A percentile compares a stretch with the other conserved stretches of the same genome.
Evolutionary conservation across 1,140 invertebrate species (phyloP).

Genomic region (Schmidtea mediterranea): DNA sequence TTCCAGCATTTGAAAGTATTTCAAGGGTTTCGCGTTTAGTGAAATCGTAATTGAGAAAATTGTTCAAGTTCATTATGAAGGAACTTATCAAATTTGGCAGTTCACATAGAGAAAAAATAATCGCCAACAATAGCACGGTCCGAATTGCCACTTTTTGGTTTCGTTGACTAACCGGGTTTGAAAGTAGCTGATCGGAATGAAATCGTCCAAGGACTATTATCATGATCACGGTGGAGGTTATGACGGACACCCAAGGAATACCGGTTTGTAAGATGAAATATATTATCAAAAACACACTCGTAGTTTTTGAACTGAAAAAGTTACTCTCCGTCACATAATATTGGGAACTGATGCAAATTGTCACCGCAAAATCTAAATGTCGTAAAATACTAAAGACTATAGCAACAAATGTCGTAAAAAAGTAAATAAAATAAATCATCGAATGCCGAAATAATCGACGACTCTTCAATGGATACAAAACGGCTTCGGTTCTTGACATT

Average conservation of each 20-base stretch:
- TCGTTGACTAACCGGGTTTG: not conserved
- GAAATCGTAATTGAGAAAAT: too few species aligned
- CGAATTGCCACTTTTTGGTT: not conserved
- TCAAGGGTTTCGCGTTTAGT: too few species aligned
- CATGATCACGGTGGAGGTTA: not conserved
- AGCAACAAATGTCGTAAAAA: too few species aligned
- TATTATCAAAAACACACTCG: not conserved
- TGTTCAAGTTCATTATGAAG: too few species aligned
- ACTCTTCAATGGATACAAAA: not conserved
- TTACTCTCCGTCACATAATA: too few species aligned
- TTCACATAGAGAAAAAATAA: slow-evolving; percentile 2
- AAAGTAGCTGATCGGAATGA: too few species aligned
- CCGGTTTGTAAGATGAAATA: slow-evolving; percentile 1
- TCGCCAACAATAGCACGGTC: not conserved
- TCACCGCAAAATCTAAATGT: too few species aligned
- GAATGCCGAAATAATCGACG: not conserved
- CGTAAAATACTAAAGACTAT: too few species aligned
- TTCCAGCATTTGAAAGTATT: too few species aligned
- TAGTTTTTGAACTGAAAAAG: too few species aligned
- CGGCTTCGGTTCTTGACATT: not conserved
- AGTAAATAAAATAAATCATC: too few species aligned
- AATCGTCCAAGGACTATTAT: not conserved
- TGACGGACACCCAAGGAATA: not conserved
- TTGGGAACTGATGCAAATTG: too few species aligned
- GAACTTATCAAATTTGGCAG: not conserved